These are phyloP conservation scores for Colossoma macropomum DNA, from an alignment of 2,113 vertebrate species.

Conservation along the genomic window DNA sequence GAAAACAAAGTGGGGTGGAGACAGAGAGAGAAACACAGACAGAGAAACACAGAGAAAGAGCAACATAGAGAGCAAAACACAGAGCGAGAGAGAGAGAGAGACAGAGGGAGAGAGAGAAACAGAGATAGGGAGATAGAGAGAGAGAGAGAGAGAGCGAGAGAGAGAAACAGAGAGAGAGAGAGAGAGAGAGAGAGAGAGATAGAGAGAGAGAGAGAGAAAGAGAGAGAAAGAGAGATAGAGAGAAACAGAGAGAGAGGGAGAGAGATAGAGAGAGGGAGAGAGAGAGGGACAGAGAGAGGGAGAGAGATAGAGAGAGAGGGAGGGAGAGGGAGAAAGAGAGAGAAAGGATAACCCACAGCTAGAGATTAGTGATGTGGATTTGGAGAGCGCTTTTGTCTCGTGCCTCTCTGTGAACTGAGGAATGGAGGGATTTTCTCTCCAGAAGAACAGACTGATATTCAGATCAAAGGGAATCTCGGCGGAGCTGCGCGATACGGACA, in stretches of 20 bases:
- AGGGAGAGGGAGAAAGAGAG: too few relatives aligned
- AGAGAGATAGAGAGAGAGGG: too few relatives aligned
- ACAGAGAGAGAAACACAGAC: slow-evolving; percentile 7
- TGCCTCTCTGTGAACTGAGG: slow-evolving; percentile 33
- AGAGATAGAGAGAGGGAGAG: not conserved
- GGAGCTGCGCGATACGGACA: too few relatives aligned
- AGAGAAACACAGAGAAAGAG: too few relatives aligned
- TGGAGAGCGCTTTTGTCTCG: slow-evolving; percentile 45
- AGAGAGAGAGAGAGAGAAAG: not conserved
- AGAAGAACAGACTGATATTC: slow-evolving; percentile 19
- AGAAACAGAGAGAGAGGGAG: slow-evolving; percentile 23
- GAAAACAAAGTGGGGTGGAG: not conserved
- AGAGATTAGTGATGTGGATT: slow-evolving; percentile 33
- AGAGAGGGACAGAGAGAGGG: not conserved
- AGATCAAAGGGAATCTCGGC: slow-evolving; percentile 38
- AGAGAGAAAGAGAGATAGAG: too few relatives aligned
- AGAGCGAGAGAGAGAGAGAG: too few relatives aligned
- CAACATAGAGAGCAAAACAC: too few relatives aligned
- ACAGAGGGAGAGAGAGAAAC: too few relatives aligned
- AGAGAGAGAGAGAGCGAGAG: too few relatives aligned
- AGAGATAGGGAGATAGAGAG: too few relatives aligned
- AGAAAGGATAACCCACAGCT: slow-evolving; percentile 30
- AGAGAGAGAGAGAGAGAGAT: too few relatives aligned
- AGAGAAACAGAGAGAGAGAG: too few relatives aligned
- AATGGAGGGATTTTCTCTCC: slow-evolving; percentile 50